Conservation (phyloP, 2,113 vertebrate genomes). For the Melanostigma gelatinosum region DNA sequence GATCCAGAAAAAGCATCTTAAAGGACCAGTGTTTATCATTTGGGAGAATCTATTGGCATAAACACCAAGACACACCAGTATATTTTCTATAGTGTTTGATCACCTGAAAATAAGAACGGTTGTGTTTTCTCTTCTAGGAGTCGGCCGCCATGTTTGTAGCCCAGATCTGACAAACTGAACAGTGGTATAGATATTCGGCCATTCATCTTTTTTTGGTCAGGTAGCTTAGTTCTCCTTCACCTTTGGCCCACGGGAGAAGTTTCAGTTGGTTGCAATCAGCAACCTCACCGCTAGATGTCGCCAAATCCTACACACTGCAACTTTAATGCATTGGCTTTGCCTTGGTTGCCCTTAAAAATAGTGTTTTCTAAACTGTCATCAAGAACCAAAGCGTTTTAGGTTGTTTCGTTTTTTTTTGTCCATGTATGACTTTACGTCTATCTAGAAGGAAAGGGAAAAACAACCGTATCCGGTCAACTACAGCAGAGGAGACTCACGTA, state of each 20-base stretch:
- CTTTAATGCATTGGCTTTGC: background rate
- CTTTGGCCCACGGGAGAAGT: background rate
- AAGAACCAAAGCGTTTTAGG: background rate
- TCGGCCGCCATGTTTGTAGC: no score
- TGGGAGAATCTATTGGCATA: background rate
- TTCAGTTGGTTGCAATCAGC: no score
- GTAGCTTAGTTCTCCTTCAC: background rate
- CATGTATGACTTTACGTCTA: conserved; percentile 18
- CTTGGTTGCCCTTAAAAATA: background rate
- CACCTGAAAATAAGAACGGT: background rate
- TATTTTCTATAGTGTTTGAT: background rate
- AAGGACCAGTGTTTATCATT: background rate
- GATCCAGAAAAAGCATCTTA: background rate
- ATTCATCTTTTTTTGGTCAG: no score
- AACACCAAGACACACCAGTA: background rate
- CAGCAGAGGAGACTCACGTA: conserved; percentile 32
- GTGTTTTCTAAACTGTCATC: conserved; percentile 16
- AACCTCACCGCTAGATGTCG: no score
- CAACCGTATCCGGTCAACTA: conserved; percentile 42
- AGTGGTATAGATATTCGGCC: no score
- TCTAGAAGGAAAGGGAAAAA: conserved; percentile 30
- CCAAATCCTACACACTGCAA: no score
- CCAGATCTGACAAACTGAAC: no score
- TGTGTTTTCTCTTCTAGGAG: no score
- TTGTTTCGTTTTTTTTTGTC: background rate